These are phyloP conservation scores for Pollenia angustigena DNA, from an alignment of 2,888 invertebrate species.

Conservation along the genomic window DNA sequence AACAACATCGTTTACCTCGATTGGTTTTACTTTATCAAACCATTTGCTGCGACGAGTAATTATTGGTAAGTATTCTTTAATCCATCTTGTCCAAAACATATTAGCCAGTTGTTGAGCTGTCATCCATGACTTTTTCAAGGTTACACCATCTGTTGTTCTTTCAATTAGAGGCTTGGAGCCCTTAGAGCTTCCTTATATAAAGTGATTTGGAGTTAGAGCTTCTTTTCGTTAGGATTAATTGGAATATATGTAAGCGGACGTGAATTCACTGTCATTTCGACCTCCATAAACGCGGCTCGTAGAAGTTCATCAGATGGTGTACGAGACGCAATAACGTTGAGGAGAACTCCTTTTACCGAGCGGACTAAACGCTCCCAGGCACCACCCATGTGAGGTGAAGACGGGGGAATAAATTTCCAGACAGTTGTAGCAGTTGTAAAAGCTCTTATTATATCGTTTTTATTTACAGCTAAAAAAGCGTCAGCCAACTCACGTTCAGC, in stretches of 20 bases:
- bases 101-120: slow-evolving; percentile 61
- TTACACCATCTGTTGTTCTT: slow-evolving; percentile 18
- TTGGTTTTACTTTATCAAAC: slow-evolving; percentile 51
- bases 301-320: slow-evolving; percentile 60
- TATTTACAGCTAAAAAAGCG: slow-evolving; percentile 43
- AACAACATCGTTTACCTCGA: slow-evolving; percentile 70
- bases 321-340: slow-evolving; percentile 1
- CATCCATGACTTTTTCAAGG: slow-evolving; percentile 52
- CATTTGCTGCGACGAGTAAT: slow-evolving; percentile 58
- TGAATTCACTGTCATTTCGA: slow-evolving; percentile 60
- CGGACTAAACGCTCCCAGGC: too few relatives aligned
- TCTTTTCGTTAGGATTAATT: slow-evolving; percentile 46
- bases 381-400: background rate
- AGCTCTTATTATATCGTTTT: slow-evolving; percentile 54
- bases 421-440: slow-evolving; percentile 59
- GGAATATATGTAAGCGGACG: slow-evolving; percentile 63
- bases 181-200: slow-evolving; percentile 58
- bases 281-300: slow-evolving; percentile 48
- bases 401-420: slow-evolving; percentile 58
- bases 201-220: slow-evolving; percentile 67
- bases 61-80: slow-evolving; percentile 59
- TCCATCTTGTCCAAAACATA: slow-evolving; percentile 64
- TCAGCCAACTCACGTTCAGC: slow-evolving; percentile 68
- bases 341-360: slow-evolving; percentile 34
- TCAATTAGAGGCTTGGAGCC: slow-evolving; percentile 49